Conservation (phyloP, 2,888 invertebrate species). For the Priocnemis perturbator region DNA sequence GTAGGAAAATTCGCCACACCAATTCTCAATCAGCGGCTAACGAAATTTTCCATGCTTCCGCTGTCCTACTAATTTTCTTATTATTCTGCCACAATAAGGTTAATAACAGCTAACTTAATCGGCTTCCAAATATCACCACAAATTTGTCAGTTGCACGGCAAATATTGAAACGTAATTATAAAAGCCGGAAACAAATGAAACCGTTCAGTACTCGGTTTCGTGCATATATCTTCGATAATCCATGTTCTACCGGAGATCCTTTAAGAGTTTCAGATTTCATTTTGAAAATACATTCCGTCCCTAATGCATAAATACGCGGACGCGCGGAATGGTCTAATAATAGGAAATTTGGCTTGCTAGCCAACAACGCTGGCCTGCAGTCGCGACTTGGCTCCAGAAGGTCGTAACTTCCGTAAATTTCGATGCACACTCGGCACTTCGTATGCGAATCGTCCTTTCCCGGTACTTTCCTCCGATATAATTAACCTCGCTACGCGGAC, state of each 20-base stretch:
- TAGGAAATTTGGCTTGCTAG: constrained; percentile 68
- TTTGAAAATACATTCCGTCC: constrained; percentile 60
- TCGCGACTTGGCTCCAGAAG: constrained; percentile 46
- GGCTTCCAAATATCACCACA: too few relatives aligned
- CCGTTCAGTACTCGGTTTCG: too few relatives aligned
- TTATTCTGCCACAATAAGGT: too few relatives aligned
- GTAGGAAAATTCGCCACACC: too few relatives aligned
- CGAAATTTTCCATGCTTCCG: too few relatives aligned
- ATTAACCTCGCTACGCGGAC: constrained; percentile 1
- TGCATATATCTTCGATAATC: too few relatives aligned
- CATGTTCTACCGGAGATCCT: constrained; percentile 21
- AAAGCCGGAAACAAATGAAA: too few relatives aligned
- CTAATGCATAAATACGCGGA: constrained; percentile 62
- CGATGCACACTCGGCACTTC: constrained; percentile 20
- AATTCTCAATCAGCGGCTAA: too few relatives aligned
- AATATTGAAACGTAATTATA: too few relatives aligned
- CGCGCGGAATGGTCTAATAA: constrained; percentile 69
- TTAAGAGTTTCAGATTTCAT: constrained; percentile 60
- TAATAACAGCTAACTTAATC: too few relatives aligned
- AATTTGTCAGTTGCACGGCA: too few relatives aligned
- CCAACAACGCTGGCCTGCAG: constrained; percentile 59
- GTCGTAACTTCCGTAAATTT: constrained; percentile 53
- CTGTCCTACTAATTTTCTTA: too few relatives aligned
- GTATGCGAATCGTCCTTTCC: constrained; percentile 8
- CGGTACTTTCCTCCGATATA: background rate